A percentile compares a stretch with the other conserved stretches of the same genome.
Conservation (phyloP, 2,888 invertebrate genomes). For the Scaptomyza polygonia region DNA sequence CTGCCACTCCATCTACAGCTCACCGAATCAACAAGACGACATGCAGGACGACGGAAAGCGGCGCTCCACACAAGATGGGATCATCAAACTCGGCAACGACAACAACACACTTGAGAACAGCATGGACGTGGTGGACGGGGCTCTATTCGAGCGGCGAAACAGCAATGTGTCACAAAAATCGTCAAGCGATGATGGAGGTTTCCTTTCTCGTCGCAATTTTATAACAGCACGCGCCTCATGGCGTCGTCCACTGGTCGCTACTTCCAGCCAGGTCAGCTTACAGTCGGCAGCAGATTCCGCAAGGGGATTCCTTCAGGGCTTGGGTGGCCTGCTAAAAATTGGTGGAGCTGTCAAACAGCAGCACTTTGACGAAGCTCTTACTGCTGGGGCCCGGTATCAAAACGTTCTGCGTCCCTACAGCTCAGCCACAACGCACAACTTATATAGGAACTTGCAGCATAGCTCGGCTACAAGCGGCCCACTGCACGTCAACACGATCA, state of each 20-base stretch:
- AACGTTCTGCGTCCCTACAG: slow-evolving; percentile 74
- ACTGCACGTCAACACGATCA: slow-evolving; percentile 84
- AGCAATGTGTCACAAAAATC: slow-evolving; percentile 86
- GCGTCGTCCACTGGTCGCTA: slow-evolving; percentile 88
- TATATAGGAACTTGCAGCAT: slow-evolving; percentile 76
- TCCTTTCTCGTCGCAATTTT: slow-evolving; percentile 87
- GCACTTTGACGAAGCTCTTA: slow-evolving; percentile 45
- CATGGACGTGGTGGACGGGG: slow-evolving; percentile 68
- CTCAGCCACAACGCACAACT: slow-evolving; percentile 38
- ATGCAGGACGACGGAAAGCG: slow-evolving; percentile 74
- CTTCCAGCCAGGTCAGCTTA: slow-evolving; percentile 88
- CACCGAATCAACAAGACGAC: slow-evolving; percentile 81
- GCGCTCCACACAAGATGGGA: slow-evolving; percentile 76
- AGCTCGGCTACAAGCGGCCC: slow-evolving; percentile 82
- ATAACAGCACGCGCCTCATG: slow-evolving; percentile 87
- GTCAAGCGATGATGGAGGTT: slow-evolving; percentile 93
- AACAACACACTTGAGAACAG: slow-evolving; percentile 40
- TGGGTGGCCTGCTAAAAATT: slow-evolving; percentile 80
- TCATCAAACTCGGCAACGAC: slow-evolving; percentile 78
- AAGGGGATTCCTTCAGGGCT: slow-evolving; percentile 85
- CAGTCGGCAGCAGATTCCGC: slow-evolving; percentile 87
- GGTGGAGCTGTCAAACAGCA: slow-evolving; percentile 60
- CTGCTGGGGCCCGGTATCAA: slow-evolving; percentile 80
- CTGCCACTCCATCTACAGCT: slow-evolving; percentile 85
- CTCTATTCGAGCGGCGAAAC: slow-evolving; percentile 84